A percentile compares a stretch with the other conserved stretches of the same genome.
Conservation (phyloP, 2,888 invertebrate genomes). For the Synergus laeviventris region DNA sequence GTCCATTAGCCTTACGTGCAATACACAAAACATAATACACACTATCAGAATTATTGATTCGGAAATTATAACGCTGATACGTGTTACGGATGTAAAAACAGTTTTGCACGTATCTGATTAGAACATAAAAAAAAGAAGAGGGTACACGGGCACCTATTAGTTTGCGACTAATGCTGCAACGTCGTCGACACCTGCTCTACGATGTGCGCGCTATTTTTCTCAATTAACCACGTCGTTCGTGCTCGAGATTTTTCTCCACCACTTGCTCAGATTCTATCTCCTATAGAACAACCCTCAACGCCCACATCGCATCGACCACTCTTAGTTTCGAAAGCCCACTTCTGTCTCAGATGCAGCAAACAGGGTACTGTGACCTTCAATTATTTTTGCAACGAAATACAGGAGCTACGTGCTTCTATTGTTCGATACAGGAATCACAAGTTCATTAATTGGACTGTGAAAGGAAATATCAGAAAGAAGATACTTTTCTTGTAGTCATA, state of each 20-base stretch:
- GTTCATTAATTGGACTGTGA: background rate
- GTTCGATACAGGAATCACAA: background rate
- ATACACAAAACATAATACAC: background rate
- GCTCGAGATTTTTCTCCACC: constrained; percentile 32
- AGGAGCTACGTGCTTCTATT: background rate
- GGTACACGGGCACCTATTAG: constrained; percentile 56
- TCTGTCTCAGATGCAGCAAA: background rate
- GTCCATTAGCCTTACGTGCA: constrained; percentile 24
- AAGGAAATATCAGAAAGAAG: background rate
- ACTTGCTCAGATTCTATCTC: constrained; percentile 26
- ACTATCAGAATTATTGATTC: constrained; percentile 30
- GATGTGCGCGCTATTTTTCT: constrained; percentile 61
- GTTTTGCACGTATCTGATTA: constrained; percentile 20
- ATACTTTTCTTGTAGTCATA: background rate
- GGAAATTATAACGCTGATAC: constrained; percentile 11
- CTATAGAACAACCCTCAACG: constrained; percentile 19
- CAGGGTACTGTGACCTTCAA: background rate
- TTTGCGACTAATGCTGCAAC: constrained; percentile 58
- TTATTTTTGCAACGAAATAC: constrained; percentile 21
- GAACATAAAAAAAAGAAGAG: background rate
- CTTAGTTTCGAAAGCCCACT: constrained; percentile 13
- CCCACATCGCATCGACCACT: constrained; percentile 22
- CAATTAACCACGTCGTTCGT: constrained; percentile 53
- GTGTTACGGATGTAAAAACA: background rate
- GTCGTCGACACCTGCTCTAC: constrained; percentile 52